Percentiles rank a stretch among this genome's conserved stretches.
Evolutionary conservation across 2,888 invertebrate genomes (phyloP).

Genomic region (Xestia xanthographa): DNA sequence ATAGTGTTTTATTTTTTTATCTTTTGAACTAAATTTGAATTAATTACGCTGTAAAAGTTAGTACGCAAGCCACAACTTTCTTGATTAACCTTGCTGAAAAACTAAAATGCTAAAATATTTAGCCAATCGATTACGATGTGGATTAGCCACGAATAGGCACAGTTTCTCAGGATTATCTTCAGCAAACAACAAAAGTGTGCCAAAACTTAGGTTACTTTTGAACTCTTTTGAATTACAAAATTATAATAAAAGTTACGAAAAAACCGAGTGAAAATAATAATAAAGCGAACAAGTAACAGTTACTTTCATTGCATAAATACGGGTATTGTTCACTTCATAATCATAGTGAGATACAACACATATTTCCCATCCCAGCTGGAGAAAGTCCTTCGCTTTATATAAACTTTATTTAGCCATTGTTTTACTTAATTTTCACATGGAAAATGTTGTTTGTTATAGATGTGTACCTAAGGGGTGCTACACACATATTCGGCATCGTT

Average conservation of each 20-base stretch:
- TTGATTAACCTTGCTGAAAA: neutral
- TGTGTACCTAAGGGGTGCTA: constrained; percentile 23
- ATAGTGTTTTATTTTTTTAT: constrained; percentile 31
- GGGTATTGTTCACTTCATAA: constrained; percentile 77
- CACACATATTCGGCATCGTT: neutral
- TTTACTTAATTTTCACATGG: constrained; percentile 68
- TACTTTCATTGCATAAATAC: constrained; percentile 87
- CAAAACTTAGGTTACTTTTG: constrained; percentile 33
- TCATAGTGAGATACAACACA: constrained; percentile 57
- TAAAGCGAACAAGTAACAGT: constrained; percentile 73
- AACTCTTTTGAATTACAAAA: constrained; percentile 56
- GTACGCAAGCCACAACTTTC: too few species aligned
- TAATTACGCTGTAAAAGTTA: constrained; percentile 15
- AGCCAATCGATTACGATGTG: neutral
- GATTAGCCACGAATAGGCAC: neutral
- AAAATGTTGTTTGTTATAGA: constrained; percentile 63
- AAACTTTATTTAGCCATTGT: constrained; percentile 70
- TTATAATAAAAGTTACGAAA: constrained; percentile 58
- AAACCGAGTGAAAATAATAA: constrained; percentile 68
- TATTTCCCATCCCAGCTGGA: constrained; percentile 71
- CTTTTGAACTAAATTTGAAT: constrained; percentile 17
- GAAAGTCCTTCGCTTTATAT: constrained; percentile 71
- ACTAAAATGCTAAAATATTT: neutral
- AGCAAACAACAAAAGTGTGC: constrained; percentile 2
- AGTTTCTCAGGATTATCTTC: neutral